phyloP scores from a whole-genome alignment of 2,888 invertebrate species.

The Trachelus tabidus region DNA sequence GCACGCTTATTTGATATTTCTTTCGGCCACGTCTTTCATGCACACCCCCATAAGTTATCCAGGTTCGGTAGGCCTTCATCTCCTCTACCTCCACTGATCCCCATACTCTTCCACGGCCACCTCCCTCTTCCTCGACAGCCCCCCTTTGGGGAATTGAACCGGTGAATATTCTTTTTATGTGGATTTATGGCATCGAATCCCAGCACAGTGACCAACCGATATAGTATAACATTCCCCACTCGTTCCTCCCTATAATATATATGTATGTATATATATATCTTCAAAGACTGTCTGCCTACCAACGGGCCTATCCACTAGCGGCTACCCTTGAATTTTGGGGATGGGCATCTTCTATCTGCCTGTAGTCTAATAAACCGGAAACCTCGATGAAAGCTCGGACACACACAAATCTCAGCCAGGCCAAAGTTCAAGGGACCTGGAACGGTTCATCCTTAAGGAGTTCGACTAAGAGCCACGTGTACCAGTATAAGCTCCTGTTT shows the following conservation, averaged over 20 bases:
- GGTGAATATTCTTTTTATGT: slow-evolving; percentile 7
- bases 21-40: slow-evolving; percentile 37
- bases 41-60: background rate
- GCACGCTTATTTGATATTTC: slow-evolving; percentile 40
- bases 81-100: background rate
- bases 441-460: background rate
- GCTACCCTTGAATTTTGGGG: background rate
- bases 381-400: background rate
- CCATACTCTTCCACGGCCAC: background rate
- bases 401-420: background rate
- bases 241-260: background rate
- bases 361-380: background rate
- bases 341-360: background rate
- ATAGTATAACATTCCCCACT: background rate
- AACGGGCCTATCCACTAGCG: background rate
- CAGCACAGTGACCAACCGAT: background rate
- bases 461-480: background rate
- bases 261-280: background rate
- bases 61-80: background rate
- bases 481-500: background rate
- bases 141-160: background rate
- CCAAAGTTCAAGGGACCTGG: background rate
- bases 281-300: background rate
- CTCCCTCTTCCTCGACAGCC: background rate
- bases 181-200: slow-evolving; percentile 7